phyloP scores from a whole-genome alignment of 2,113 vertebrate genomes.

The Sphyrna mokarran region DNA sequence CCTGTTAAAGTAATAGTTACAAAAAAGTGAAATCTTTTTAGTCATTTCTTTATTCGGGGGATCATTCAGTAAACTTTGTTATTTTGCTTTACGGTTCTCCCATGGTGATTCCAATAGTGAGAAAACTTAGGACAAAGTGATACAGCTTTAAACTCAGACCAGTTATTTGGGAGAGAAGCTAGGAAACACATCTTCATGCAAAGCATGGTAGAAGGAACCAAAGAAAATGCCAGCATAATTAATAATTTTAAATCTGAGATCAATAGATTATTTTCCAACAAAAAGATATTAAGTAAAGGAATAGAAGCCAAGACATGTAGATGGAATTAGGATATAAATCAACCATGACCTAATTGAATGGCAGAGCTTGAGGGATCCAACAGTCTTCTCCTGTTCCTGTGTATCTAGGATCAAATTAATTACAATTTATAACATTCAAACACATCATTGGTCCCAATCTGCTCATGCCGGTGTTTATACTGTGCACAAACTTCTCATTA shows the following conservation, averaged over 20 bases:
- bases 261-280: background rate
- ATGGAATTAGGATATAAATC: background rate
- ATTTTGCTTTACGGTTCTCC: too few species aligned
- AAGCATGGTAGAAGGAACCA: too few species aligned
- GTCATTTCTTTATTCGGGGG: too few species aligned
- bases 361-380: background rate
- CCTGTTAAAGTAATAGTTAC: too few species aligned
- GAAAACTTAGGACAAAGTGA: too few species aligned
- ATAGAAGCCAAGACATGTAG: background rate
- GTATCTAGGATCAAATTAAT: background rate
- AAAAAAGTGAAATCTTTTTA: too few species aligned
- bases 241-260: background rate
- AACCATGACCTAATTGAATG: background rate
- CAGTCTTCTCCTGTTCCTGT: background rate
- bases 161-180: too few species aligned
- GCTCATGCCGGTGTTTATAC: too few species aligned
- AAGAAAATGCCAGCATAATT: background rate
- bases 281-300: background rate
- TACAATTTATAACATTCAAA: background rate
- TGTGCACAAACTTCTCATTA: background rate
- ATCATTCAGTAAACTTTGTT: too few species aligned
- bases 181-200: too few species aligned
- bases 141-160: too few species aligned
- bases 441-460: background rate
- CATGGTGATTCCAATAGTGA: too few species aligned